A percentile compares a stretch with the other conserved stretches of the same genome.
phyloP scores from a whole-genome alignment of 2,113 vertebrate genomes.

The Rhabdomys dilectus region DNA sequence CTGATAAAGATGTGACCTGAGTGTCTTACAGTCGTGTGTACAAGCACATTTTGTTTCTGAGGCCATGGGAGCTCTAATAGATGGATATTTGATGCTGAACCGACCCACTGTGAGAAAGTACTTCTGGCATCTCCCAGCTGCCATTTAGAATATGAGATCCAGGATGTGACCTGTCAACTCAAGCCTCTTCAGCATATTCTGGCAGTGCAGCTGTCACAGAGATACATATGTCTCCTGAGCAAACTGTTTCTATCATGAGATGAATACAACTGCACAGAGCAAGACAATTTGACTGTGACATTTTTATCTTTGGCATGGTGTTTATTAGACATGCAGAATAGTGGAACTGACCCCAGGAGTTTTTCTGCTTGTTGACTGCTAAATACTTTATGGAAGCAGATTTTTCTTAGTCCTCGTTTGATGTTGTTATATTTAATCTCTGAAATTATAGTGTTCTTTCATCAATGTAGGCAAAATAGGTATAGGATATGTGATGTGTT shows the following conservation, averaged over 20 bases:
- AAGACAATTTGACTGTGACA: neutral
- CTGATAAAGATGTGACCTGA: neutral
- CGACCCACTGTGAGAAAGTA: constrained; percentile 35
- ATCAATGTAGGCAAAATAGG: neutral
- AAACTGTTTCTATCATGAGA: constrained; percentile 39
- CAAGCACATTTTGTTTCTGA: no score
- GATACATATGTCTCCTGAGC: constrained; percentile 52
- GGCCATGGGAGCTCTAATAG: neutral
- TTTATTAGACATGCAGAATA: neutral
- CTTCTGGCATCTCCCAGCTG: constrained; percentile 71
- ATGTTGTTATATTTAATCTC: neutral
- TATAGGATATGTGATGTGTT: neutral
- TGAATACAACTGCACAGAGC: constrained; percentile 57
- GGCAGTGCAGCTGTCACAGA: constrained; percentile 70
- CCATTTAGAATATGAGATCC: constrained; percentile 66
- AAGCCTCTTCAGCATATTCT: constrained; percentile 54
- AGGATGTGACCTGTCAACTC: constrained; percentile 73
- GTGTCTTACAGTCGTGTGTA: neutral
- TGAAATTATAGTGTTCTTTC: neutral
- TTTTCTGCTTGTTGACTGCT: neutral
- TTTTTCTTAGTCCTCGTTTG: neutral
- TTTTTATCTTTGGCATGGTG: neutral
- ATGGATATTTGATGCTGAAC: neutral
- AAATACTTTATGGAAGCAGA: neutral
- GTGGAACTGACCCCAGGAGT: neutral